These are phyloP conservation scores for Takifugu flavidus DNA, from an alignment of 2,113 vertebrate species.

Conservation along the genomic window DNA sequence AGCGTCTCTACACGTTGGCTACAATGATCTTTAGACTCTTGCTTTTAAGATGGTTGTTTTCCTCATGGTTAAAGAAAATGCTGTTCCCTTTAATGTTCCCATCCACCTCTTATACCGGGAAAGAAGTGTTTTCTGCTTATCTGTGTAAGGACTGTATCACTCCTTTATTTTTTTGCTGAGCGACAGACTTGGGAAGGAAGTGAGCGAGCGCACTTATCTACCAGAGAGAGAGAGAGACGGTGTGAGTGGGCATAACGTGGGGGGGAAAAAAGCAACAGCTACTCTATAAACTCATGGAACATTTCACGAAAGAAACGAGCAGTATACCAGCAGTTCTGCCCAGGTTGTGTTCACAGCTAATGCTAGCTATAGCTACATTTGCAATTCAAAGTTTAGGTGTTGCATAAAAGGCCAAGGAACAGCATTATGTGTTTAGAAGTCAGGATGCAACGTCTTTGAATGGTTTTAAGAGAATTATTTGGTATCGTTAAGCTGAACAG, in stretches of 20 bases:
- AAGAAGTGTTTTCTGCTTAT: neutral
- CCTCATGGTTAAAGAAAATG: neutral
- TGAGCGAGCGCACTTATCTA: slow-evolving; percentile 27
- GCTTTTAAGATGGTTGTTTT: neutral
- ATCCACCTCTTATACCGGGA: slow-evolving; percentile 3
- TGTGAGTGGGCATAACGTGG: slow-evolving; percentile 29
- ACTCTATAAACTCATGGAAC: too few relatives aligned
- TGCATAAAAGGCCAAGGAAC: slow-evolving; percentile 5
- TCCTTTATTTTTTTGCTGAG: slow-evolving; percentile 48
- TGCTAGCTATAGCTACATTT: slow-evolving; percentile 34
- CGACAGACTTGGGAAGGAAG: slow-evolving; percentile 66
- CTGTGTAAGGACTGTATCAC: slow-evolving; percentile 6
- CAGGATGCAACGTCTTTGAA: neutral
- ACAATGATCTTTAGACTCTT: too few relatives aligned
- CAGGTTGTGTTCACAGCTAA: slow-evolving; percentile 24
- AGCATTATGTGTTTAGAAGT: neutral
- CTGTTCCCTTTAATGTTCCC: neutral
- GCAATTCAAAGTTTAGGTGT: slow-evolving; percentile 58
- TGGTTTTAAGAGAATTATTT: too few relatives aligned
- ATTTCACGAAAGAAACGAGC: neutral
- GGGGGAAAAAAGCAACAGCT: neutral
- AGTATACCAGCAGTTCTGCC: slow-evolving; percentile 10
- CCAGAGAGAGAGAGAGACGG: slow-evolving; percentile 25
- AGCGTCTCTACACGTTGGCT: too few relatives aligned
- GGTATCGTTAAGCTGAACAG: too few relatives aligned